Percentiles rank a stretch among this genome's conserved stretches.
Conservation (phyloP, 2,888 invertebrate genomes). For the Noctua comes region DNA sequence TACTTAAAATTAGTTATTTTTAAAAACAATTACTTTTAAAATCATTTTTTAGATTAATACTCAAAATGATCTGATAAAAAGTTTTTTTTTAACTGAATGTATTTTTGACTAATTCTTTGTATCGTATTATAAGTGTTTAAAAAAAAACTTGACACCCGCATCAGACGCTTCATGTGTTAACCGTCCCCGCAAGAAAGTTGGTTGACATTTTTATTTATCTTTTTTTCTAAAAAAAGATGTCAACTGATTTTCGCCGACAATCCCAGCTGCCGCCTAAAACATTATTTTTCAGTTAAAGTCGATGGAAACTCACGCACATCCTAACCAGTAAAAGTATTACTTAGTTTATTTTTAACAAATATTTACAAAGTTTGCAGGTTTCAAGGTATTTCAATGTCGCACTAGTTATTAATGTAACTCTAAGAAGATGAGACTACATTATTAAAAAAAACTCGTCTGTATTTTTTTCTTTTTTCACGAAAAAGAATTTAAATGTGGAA, state of each 20-base stretch:
- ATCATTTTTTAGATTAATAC: background rate
- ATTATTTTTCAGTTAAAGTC: constrained; percentile 55
- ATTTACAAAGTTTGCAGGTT: constrained; percentile 39
- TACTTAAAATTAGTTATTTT: background rate
- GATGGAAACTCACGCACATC: constrained; percentile 26
- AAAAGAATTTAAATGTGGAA: background rate
- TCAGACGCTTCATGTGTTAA: constrained; percentile 57
- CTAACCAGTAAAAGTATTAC: constrained; percentile 15
- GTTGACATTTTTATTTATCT: constrained; percentile 18
- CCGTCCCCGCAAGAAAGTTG: constrained; percentile 39
- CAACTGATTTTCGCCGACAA: constrained; percentile 36
- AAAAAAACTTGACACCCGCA: constrained; percentile 31
- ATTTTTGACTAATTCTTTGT: background rate
- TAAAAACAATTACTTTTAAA: background rate
- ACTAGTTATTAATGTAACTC: constrained; percentile 51
- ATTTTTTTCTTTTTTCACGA: background rate
- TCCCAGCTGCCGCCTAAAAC: constrained; percentile 46
- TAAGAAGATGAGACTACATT: constrained; percentile 58
- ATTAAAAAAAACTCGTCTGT: constrained; percentile 17
- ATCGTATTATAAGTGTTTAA: background rate
- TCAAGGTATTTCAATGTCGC: constrained; percentile 70
- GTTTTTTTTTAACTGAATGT: background rate
- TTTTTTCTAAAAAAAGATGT: constrained; percentile 38
- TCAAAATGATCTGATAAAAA: background rate
- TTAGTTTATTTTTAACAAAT: constrained; percentile 36